These are phyloP conservation scores for Neomonachus schauinslandi DNA, from an alignment of 2,113 vertebrate genomes.

Conservation along the genomic window DNA sequence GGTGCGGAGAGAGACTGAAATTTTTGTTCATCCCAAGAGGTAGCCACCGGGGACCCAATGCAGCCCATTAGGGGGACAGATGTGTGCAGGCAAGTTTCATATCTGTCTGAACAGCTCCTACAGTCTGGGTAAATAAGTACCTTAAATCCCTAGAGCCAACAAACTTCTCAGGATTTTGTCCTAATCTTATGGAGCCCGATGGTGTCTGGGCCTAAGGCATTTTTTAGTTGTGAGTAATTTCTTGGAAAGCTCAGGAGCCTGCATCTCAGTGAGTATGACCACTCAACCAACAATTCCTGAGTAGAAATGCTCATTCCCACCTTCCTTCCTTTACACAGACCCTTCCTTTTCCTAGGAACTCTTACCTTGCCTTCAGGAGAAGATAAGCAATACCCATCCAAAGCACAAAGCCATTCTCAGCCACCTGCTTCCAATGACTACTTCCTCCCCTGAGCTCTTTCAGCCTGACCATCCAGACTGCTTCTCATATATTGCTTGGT, in stretches of 20 bases:
- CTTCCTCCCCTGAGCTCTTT: background rate
- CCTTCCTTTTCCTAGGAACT: background rate
- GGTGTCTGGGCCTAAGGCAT: background rate
- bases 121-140: slow-evolving; percentile 55
- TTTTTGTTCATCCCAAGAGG: slow-evolving; percentile 46
- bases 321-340: background rate
- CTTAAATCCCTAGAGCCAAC: slow-evolving; percentile 47
- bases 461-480: background rate
- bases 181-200: background rate
- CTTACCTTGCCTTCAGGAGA: background rate
- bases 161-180: slow-evolving; percentile 59
- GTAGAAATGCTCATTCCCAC: background rate
- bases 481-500: background rate
- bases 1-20: slow-evolving; percentile 59
- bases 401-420: background rate
- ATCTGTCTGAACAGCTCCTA: slow-evolving; percentile 58
- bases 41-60: background rate
- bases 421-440: background rate
- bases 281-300: background rate
- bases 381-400: background rate
- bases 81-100: slow-evolving; percentile 35
- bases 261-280: background rate
- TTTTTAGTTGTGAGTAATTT: slow-evolving; percentile 68
- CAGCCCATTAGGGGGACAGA: slow-evolving; percentile 50
- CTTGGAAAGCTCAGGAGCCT: background rate